Base-by-base conservation (phyloP, 2,888 invertebrate genomes). In the Macrostomum cliftonense region DNA sequence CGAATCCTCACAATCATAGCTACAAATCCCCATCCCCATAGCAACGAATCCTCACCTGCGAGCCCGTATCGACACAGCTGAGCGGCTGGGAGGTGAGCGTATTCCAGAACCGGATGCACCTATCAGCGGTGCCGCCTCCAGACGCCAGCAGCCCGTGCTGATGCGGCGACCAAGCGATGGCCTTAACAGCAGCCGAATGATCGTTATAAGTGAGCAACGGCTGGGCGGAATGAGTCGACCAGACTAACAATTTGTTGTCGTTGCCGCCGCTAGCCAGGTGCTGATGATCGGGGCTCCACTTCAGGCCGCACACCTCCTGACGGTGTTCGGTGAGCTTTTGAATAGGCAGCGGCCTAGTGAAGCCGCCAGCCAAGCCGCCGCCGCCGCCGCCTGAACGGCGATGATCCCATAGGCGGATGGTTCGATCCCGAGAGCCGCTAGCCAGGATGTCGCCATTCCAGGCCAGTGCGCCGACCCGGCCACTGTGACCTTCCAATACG, bases 131-230 rank as follows among this genome's bases (percentile, higher is more conserved):
- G n/a, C 95, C 95, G n/a, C 95, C 95, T 42, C 95, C 95, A 39
- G 85, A 86, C 0, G 93, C 93, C 53, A 95, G 71, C 46, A 95
- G 74, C 0, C 93, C 93, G 72, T 93, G 93, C 71, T 93, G 93
- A 74, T 95, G 93, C 0, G 95, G 93, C 1, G 91, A 93, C 95
- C 95, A 95, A 19, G 95, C 91, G 58, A 95, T 89, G 0, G 95
- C 95, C 72, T 93, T 97, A n/a, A 67, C 67, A 1, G 67, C 95
- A 0, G 95, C 95, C 70, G 87, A 77, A 73, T 97, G 95, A 58
- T 95, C 84, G 0, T 85, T 83, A 71, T 95, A 93, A 2, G 87
- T 88, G 71, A 95, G 91, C 47, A 91, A 82, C 0, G 93, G 91
- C 12, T 57, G 57, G 19, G 58, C 52, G 1, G 43, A 20, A 39